Base-by-base conservation (phyloP, 2,888 invertebrate species). In the Mechanitis messenoides region DNA sequence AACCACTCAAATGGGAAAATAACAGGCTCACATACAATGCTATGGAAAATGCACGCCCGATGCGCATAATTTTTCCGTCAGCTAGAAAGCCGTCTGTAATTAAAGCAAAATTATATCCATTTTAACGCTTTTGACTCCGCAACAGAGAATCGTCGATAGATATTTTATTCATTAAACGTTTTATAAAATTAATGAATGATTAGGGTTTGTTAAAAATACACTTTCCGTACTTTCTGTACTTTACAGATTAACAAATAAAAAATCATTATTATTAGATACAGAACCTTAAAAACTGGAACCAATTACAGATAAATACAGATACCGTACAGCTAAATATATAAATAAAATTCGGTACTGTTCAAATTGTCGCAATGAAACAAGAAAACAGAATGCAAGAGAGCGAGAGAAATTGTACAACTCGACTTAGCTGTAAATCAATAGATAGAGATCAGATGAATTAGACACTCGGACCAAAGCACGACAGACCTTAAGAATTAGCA, bases 1-100 rank as follows among this genome's bases (percentile, higher is more conserved):
- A 89, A 85, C 80, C 83, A 78, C 79, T 87, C 84, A 85, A 87
- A 88, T 88, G 89, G 82, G 89, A 88, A 89, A 90, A 88, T 88
- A 87, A 87, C 88, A 87, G 87, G 83, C 81, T 85, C 85, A 78
- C 77, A 76, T 77, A 87, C 88, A 87, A 87, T 85, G 79, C 84
- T 77, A 78, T 87, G 84, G 87, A 87, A 88, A 89, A 87, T 76
- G 75, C 75, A 73, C 62, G 64, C 69, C 69, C 67, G 59, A 66
- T 71, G 74, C 64, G 60, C 64, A 64, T 76, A 78, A 81, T 81
- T 87, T 87, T 87, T 83, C 84, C 81, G 73, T 79, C 76, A 71
- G 74, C 74, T 81, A 83, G 86, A 87, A 87, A 85, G 85, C 81
- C 81, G 58, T 61, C 33, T 38, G 55, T 62, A 68, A 68, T 68